A percentile compares a stretch with the other conserved stretches of the same genome.
These are phyloP conservation scores for Drosophila hawaiiensis DNA, from an alignment of 2,888 invertebrate genomes.

Conservation along the genomic window DNA sequence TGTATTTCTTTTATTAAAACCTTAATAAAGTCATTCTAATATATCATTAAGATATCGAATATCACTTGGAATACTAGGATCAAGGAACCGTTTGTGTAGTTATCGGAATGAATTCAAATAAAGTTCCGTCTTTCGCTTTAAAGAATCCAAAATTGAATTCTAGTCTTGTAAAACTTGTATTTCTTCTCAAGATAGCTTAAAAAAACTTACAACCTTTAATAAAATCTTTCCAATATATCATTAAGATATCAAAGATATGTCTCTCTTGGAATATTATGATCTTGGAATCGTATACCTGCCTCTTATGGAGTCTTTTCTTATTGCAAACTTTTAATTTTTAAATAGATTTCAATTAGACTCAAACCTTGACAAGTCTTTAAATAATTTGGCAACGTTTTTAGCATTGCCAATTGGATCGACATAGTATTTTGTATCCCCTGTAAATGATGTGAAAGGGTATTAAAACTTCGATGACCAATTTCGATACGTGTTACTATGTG, in stretches of 20 bases:
- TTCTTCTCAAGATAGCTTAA: not conserved
- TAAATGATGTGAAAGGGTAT: not conserved
- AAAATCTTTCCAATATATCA: not conserved
- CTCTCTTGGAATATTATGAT: fast-evolving
- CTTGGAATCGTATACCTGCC: not conserved
- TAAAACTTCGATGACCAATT: not conserved
- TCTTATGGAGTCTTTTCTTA: not conserved
- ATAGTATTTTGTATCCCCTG: not conserved
- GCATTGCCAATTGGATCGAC: not conserved
- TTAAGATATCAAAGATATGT: not conserved
- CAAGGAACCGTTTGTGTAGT: too few relatives aligned
- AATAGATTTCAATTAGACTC: too few relatives aligned
- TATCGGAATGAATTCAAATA: too few relatives aligned
- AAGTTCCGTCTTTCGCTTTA: too few relatives aligned
- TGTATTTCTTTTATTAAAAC: too few relatives aligned
- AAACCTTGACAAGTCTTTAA: not conserved
- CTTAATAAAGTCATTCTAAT: fast-evolving
- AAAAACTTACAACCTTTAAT: not conserved
- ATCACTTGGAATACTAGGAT: not conserved
- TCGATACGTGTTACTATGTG: not conserved
- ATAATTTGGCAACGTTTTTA: not conserved
- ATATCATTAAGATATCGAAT: not conserved
- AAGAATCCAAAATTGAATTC: not conserved
- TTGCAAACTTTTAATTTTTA: not conserved
- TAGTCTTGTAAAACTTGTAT: not conserved